A percentile compares a stretch with the other conserved stretches of the same genome.
phyloP scores from a whole-genome alignment of 2,797 vertebrate genomes.

The Sebastes diploproa region DNA sequence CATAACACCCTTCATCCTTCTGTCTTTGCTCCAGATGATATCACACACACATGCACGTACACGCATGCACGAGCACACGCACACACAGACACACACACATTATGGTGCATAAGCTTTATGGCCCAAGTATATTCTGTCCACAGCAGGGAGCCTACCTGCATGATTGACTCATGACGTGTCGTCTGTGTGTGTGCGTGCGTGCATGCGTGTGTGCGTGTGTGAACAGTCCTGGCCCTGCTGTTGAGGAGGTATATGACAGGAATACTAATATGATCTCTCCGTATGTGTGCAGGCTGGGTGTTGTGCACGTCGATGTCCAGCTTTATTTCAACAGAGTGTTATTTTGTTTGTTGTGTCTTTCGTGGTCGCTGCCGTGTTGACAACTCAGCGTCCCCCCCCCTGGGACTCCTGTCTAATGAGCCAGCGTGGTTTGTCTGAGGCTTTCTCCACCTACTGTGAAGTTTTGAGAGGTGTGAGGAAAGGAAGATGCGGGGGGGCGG shows the following conservation, averaged over 20 bases:
- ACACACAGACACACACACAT: neutral
- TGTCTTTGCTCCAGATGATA: neutral
- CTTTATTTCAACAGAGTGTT: neutral
- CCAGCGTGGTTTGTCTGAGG: neutral
- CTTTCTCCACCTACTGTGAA: neutral
- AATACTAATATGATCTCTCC: neutral
- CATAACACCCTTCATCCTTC: neutral
- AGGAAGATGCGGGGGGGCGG: accelerated
- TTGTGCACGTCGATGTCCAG: neutral
- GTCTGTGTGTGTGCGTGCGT: neutral
- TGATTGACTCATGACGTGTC: neutral
- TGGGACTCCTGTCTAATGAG: constrained; percentile 2
- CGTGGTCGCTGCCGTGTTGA: neutral
- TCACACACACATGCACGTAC: neutral
- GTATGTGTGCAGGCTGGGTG: neutral
- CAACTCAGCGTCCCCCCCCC: neutral
- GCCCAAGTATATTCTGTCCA: neutral
- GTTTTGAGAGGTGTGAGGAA: neutral
- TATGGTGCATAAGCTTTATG: neutral
- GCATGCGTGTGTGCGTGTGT: neutral
- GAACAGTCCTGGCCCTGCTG: neutral
- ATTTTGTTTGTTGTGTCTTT: neutral
- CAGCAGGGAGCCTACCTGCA: neutral
- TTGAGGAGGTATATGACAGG: neutral
- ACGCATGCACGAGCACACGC: neutral